Base-by-base conservation (phyloP, 1,140 invertebrate species). In the Oryctes rhinoceros region DNA sequence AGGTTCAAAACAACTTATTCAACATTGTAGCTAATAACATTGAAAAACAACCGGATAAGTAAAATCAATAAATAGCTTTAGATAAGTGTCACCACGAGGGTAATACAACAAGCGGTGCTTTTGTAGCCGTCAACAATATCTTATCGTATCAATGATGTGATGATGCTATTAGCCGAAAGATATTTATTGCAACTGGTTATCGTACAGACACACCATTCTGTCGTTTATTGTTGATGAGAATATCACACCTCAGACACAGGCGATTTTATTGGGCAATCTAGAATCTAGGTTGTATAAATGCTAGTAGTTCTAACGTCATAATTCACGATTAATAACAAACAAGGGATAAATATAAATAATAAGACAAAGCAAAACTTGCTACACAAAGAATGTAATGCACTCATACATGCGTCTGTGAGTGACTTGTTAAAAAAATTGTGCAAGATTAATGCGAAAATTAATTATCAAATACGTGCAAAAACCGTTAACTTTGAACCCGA, bases 31-130 rank as follows among this genome's bases (percentile, higher is more conserved):
- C 0, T 6, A 67, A 5, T 5, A 18, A 30, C 24, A 67, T 18
- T 18, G 18, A 67, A 67, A 67, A 24, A 67, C 20, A 67, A 67
- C 20, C 7, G 35, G 65, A 67, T 67, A 67, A 67, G 4, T 67
- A 67, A 67, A 67, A 67, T 67, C 65, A 67, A 67, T 67, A 67
- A 67, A 67, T 67, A 67, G 20, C 7, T 62, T 62, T 7, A 67
- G 18, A 67, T 67, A 67, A 67, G 20, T 67, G 49, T 53, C 13
- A 67, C 24, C 30, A 24, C 35, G 65, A 24, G 30, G 30, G 18
- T 67, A 67, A 24, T 67, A 67, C 7, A 24, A 67, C 65, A 44
- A 67, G 30, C 65, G 65, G 65, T 67, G 4, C 6, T 24, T 67
- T 67, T 67, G 11, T 67, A 35, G 30, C 13, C 65, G 30, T 11